These are phyloP conservation scores for Oscheius sp. DNA, from an alignment of 2,888 invertebrate genomes.

Conservation along the genomic window DNA sequence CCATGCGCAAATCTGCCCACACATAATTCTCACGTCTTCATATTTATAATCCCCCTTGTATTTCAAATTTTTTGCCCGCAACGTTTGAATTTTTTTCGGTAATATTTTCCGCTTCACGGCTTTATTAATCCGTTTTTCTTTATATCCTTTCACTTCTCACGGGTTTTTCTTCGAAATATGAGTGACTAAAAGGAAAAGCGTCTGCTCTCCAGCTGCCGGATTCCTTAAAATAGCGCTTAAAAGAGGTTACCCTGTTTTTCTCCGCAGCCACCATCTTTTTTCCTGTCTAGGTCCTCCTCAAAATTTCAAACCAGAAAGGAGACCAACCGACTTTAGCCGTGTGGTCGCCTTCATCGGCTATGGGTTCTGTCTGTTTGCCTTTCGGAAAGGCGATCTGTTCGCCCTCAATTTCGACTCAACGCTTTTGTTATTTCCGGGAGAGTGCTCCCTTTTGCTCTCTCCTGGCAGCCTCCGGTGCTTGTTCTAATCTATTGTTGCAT, in stretches of 20 bases:
- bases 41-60: neutral
- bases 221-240: too few relatives aligned
- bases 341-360: neutral
- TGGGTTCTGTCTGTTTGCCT: conserved; percentile 19
- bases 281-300: neutral
- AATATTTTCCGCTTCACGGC: neutral
- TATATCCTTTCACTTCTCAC: too few relatives aligned
- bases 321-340: neutral
- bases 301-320: conserved; percentile 10
- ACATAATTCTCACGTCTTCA: conserved; percentile 6
- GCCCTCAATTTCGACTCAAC: conserved; percentile 36
- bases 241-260: too few relatives aligned
- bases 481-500: conserved; percentile 27
- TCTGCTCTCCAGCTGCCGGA: too few relatives aligned
- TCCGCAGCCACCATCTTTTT: too few relatives aligned
- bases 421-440: conserved; percentile 35
- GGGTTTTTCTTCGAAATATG: too few relatives aligned
- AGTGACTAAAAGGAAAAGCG: too few relatives aligned
- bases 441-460: conserved; percentile 19
- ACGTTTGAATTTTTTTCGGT: too few relatives aligned
- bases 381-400: conserved; percentile 36
- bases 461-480: conserved; percentile 11
- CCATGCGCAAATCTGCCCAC: conserved; percentile 24
- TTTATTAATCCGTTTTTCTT: neutral
- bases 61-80: neutral